These are phyloP conservation scores for Tapirus terrestris DNA, from an alignment of 2,113 vertebrate species.

Conservation along the genomic window DNA sequence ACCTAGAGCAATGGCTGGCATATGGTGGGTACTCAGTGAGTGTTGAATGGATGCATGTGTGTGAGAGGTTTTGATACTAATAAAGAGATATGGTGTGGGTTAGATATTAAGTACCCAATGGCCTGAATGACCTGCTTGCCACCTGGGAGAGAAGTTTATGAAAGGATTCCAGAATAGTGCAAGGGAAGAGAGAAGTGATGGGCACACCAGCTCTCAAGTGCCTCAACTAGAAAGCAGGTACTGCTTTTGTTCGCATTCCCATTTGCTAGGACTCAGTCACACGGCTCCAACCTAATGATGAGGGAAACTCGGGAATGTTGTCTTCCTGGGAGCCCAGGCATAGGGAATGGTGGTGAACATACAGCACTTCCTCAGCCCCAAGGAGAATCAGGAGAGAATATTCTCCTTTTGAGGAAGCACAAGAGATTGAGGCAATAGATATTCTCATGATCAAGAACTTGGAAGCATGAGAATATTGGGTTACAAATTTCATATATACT, in stretches of 20 bases:
- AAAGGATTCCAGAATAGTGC: accelerated
- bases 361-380: neutral
- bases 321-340: neutral
- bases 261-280: neutral
- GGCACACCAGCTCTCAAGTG: accelerated
- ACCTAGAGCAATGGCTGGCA: accelerated
- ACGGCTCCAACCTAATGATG: accelerated
- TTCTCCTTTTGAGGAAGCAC: neutral
- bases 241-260: accelerated
- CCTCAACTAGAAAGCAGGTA: accelerated
- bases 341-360: accelerated
- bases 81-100: neutral
- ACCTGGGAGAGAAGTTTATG: neutral
- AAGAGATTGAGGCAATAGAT: neutral
- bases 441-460: accelerated
- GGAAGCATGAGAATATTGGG: neutral
- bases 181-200: accelerated
- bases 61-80: neutral
- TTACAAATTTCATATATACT: too few species aligned
- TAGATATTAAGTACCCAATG: neutral
- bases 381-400: neutral
- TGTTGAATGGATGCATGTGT: accelerated
- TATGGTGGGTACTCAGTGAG: accelerated
- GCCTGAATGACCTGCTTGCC: too few species aligned
- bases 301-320: neutral